Evolutionary conservation across 92 coral and sea anemone genomes (phyloP), one percentile per base, ranked within the genome.

Genomic region (Umimayanthus kanabou): DNA sequence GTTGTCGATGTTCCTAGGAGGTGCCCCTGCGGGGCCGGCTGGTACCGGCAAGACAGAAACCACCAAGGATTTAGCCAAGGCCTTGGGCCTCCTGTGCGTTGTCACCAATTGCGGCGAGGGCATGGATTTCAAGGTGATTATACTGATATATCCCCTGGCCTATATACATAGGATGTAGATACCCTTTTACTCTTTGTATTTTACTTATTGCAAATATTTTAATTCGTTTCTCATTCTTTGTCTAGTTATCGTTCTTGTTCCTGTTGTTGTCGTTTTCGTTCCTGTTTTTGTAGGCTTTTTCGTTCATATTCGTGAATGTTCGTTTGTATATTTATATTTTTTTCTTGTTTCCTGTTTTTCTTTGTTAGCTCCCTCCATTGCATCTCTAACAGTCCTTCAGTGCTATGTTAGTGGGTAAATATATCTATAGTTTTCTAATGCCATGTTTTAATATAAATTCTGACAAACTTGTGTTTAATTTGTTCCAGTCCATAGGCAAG

Each of bases 41-140:
- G 99, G 99, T 40, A 97, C 99, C 0, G 99, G 99, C 73, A 97
- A 97, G 65, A 97, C 99, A 7, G 99, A 97, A 77, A 97, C 99
- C 28, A 94, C 94, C 61, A 97, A 97, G 72, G 99, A 97, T 94
- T 89, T 97, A 84, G 99, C 99, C 9, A 97, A 97, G 81, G 99
- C 99, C 23, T 87, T 97, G 85, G 99, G 98, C 43, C 92, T 97
- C 26, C 93, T 97, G 80, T 96, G 99, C 88, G 99, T 96, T 2
- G 99, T 97, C 13, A 97, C 99, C 80, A 97, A 97, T 90, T 97
- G 99, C 67, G 99, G 99, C 39, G 99, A 97, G 65, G 99, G 99
- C 80, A 97, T 97, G 99, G 99, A 97, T 88, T 97, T 90, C 85
- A 96, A 96, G 99, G 99, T 96, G 70, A 3, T 40, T 40, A 61